Percentiles rank a stretch among this genome's conserved stretches.
phyloP scores from a whole-genome alignment of 1,140 invertebrate genomes.

The Ephestia elutella region DNA sequence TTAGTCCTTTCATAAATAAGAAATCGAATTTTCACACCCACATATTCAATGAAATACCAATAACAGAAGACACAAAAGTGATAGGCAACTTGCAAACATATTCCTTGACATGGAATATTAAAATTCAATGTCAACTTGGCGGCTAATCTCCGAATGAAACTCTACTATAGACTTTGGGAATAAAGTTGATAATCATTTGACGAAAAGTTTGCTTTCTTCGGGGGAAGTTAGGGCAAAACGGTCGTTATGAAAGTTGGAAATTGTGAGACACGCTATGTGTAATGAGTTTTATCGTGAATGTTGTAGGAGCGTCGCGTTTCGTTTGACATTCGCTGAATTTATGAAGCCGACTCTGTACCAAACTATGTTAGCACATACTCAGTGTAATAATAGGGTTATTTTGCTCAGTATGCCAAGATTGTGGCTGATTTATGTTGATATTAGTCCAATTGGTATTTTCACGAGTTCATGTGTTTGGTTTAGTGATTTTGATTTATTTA shows the following conservation, averaged over 20 bases:
- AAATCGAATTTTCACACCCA: background rate
- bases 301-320: background rate
- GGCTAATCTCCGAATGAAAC: background rate
- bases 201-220: background rate
- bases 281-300: conserved; percentile 8
- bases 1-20: conserved; percentile 1
- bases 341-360: background rate
- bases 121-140: conserved; percentile 4
- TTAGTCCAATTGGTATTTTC: background rate
- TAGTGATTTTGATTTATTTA: background rate
- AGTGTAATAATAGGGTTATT: background rate
- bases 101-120: conserved; percentile 3
- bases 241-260: conserved; percentile 6
- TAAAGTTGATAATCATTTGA: background rate
- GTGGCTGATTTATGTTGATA: background rate
- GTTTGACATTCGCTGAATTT: conserved; percentile 8
- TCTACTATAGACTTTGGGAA: background rate
- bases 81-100: background rate
- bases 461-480: background rate
- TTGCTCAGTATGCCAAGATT: background rate
- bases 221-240: conserved; percentile 1
- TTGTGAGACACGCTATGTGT: conserved; percentile 7
- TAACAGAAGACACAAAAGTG: conserved; percentile 1
- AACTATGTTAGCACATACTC: conserved; percentile 4
- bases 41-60: background rate